phyloP scores from a whole-genome alignment of 2,113 vertebrate species.

The Lasiurus cinereus region DNA sequence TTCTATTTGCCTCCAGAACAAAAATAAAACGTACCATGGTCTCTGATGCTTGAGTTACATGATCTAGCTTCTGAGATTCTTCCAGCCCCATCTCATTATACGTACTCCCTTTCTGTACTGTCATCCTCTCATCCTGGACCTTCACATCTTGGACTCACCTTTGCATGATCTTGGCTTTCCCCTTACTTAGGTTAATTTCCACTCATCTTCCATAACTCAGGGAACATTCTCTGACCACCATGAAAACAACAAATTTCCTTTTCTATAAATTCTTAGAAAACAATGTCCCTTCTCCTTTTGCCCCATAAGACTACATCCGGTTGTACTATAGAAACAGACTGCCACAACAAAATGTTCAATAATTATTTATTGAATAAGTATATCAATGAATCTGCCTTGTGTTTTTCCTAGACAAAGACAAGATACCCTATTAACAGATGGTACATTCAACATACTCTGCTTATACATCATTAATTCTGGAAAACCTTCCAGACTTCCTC shows the following conservation, averaged over 20 bases:
- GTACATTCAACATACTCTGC: constrained; percentile 12
- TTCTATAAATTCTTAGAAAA: not conserved
- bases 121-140: not conserved
- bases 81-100: not conserved
- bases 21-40: not conserved
- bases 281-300: constrained; percentile 12
- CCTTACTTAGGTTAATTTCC: not conserved
- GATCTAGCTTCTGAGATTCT: not conserved
- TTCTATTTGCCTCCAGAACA: not conserved
- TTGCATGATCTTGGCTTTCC: not conserved
- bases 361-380: not conserved
- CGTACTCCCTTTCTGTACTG: not conserved
- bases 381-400: not conserved
- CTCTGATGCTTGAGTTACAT: not conserved
- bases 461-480: not conserved
- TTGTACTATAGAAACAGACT: not conserved
- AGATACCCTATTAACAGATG: constrained; percentile 19
- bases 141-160: not conserved
- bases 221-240: not conserved
- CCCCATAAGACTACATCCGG: not conserved
- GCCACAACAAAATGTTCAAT: not conserved
- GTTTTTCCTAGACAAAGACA: constrained; percentile 6
- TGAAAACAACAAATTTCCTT: not conserved
- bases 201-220: not conserved
- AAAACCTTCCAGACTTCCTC: constrained; percentile 19